Evolutionary conservation across 2,797 vertebrate genomes (phyloP), one percentile per base, ranked within the genome.

Genomic region (Sciurus vulgaris): DNA sequence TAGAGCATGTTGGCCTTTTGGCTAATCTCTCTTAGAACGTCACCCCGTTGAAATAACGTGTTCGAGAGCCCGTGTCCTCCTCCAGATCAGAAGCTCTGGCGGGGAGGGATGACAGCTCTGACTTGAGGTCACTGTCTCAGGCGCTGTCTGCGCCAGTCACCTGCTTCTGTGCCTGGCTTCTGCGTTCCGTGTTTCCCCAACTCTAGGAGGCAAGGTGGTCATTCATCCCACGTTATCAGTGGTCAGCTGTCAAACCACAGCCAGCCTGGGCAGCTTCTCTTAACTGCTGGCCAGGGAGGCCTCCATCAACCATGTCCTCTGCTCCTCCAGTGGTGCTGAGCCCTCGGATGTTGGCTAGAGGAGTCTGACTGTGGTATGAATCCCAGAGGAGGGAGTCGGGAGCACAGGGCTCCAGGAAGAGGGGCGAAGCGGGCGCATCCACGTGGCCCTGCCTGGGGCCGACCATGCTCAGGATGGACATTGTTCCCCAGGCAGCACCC

Each of bases 391-490:
- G 28, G 41, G 26, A 59, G 20, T 5, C 3, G 0, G 41, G 61
- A 74, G 41, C 33, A 22, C 49, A 30, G n/a, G 63, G n/a, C 26
- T 8, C 7, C 0, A 0, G 38, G 44, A 51, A 44, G 33, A 24
- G 26, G 70, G 11, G 47, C 9, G 11, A 59, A 51, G 54, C 47
- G 35, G 18, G 28, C 17, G 26, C 18, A 15, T 26, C 28, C 11
- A 0, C 0, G 2, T 4, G n/a, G 14, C 56, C 38, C 17, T 30
- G 1, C 30, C 30, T 2, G 24, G 35, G 54, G 10, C 24, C 30
- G 49, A 22, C 59, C 33, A 3, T 12, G 28, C 10, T 20, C 6
- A 18, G 69, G 20, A 11, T 5, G 22, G 33, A 5, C 4, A 9
- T 5, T 0, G 0, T 56, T 63, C 30, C 6, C 28, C 65, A 41